Conservation (phyloP, 2,797 vertebrate species). For the Bradypodion pumilum region DNA sequence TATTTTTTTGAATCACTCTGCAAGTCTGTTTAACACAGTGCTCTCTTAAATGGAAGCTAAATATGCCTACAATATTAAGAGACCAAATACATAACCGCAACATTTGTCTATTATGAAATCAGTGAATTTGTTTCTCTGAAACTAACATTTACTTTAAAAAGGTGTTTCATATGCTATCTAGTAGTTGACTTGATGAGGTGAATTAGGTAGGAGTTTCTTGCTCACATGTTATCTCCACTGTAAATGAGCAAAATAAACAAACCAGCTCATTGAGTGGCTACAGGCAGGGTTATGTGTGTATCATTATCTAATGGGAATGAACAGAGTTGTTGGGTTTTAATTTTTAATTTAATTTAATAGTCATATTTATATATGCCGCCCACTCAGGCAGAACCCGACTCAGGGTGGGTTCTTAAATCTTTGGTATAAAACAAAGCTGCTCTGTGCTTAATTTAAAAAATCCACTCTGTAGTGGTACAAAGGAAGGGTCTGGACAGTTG, state of each 20-base stretch:
- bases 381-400: too few species aligned
- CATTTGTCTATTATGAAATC: background rate
- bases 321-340: too few species aligned
- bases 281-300: background rate
- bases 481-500: too few species aligned
- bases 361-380: too few species aligned
- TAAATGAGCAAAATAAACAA: background rate
- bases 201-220: background rate
- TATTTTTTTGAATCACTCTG: slow-evolving; percentile 9
- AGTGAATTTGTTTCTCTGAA: background rate
- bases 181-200: background rate
- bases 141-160: background rate
- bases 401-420: too few species aligned
- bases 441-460: too few species aligned
- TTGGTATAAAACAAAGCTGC: too few species aligned
- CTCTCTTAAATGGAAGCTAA: slow-evolving; percentile 3
- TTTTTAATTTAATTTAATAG: too few species aligned
- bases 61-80: background rate
- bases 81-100: background rate
- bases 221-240: background rate
- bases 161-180: background rate
- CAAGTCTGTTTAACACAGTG: slow-evolving; percentile 5
- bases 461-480: too few species aligned
- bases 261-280: background rate
- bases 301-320: background rate